Conservation (phyloP, 2,797 vertebrate species). For the Lemur catta region DNA sequence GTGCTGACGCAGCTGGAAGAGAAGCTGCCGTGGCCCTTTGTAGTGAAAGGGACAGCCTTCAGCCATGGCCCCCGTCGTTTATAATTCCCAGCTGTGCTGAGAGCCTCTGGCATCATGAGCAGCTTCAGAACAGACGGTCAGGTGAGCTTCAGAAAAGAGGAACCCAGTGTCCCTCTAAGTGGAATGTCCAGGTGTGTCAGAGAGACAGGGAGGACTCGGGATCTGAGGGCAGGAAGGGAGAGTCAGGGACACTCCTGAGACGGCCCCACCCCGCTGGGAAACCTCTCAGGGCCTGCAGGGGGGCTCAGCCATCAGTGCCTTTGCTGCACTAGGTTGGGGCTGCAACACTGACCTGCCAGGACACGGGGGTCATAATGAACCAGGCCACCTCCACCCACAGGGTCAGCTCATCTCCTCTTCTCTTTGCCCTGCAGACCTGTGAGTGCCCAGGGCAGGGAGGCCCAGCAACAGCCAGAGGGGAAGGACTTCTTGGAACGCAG, state of each 20-base stretch:
- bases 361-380: too few species aligned
- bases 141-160: background rate
- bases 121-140: background rate
- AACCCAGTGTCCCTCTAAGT: too few species aligned
- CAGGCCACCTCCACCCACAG: too few species aligned
- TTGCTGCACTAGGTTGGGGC: background rate
- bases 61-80: background rate
- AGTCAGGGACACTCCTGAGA: background rate
- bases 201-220: background rate
- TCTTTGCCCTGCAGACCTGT: too few species aligned
- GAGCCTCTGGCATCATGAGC: background rate
- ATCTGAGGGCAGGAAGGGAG: background rate
- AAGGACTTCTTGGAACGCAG: too few species aligned
- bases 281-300: background rate
- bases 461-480: too few species aligned
- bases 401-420: too few species aligned
- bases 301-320: background rate
- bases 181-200: background rate
- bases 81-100: background rate
- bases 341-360: background rate
- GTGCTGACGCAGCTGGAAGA: background rate
- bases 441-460: too few species aligned
- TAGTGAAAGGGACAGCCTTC: background rate
- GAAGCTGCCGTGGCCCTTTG: background rate
- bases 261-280: background rate